A percentile compares a stretch with the other conserved stretches of the same genome.
phyloP scores from a whole-genome alignment of 2,113 vertebrate genomes.

The Bufo gargarizans region DNA sequence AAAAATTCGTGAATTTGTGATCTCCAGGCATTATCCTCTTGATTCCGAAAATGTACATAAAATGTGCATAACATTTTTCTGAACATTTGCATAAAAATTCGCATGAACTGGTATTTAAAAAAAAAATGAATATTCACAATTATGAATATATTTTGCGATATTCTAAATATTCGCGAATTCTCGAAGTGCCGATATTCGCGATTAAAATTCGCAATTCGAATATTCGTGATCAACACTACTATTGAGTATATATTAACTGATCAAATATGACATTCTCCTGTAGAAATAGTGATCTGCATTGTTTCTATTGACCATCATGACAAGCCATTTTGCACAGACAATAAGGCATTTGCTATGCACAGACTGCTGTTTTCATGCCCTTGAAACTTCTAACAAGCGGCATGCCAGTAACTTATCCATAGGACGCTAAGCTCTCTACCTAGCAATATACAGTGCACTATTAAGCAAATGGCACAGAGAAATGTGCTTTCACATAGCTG shows the following conservation, averaged over 20 bases:
- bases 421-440: conserved; percentile 64
- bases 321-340: conserved; percentile 56
- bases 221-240: too few relatives aligned
- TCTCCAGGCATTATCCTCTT: too few relatives aligned
- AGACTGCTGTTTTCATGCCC: conserved; percentile 60
- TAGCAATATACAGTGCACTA: conserved; percentile 69
- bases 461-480: conserved; percentile 76
- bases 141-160: too few relatives aligned
- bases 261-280: background rate
- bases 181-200: too few relatives aligned
- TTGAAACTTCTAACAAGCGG: conserved; percentile 68
- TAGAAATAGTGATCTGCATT: background rate
- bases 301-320: conserved; percentile 34
- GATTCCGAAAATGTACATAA: too few relatives aligned
- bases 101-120: too few relatives aligned
- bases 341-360: conserved; percentile 59
- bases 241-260: background rate
- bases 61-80: too few relatives aligned
- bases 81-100: too few relatives aligned
- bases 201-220: too few relatives aligned
- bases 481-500: conserved; percentile 70
- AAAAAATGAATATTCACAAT: too few relatives aligned
- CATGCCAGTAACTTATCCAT: conserved; percentile 65
- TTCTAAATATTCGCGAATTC: too few relatives aligned
- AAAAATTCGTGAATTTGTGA: too few relatives aligned